A percentile compares a stretch with the other conserved stretches of the same genome.
Evolutionary conservation across 1,140 invertebrate species (phyloP).

Genomic region (Druon quercuslanigerum): DNA sequence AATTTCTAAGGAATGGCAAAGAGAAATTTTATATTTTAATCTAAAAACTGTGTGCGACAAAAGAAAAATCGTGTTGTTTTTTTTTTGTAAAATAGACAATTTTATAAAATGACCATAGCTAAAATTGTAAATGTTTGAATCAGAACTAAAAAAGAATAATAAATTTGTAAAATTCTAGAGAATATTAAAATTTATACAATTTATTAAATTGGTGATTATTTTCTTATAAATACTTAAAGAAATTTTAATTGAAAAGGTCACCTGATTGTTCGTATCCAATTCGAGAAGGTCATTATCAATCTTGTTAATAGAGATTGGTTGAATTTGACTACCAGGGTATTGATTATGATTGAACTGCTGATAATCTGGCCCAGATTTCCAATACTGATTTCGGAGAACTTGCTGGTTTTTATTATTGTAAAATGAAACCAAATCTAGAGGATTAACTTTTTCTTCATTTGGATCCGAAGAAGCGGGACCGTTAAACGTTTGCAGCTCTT

Average conservation of each 20-base stretch:
- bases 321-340: constrained; percentile 6
- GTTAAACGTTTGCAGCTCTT: constrained; percentile 18
- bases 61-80: too few species aligned
- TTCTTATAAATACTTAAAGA: not conserved
- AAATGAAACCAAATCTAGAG: not conserved
- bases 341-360: constrained; percentile 2
- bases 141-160: too few species aligned
- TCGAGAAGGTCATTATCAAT: not conserved
- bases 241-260: not conserved
- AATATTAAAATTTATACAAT: too few species aligned
- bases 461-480: not conserved
- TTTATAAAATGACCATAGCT: too few species aligned
- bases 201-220: too few species aligned
- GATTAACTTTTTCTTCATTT: not conserved
- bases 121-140: too few species aligned
- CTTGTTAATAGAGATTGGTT: not conserved
- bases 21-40: too few species aligned
- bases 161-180: too few species aligned
- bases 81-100: too few species aligned
- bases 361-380: not conserved
- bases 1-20: too few species aligned
- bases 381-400: not conserved
- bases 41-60: too few species aligned
- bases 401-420: not conserved
- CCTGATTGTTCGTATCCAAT: not conserved